A percentile compares a stretch with the other conserved stretches of the same genome.
phyloP scores from a whole-genome alignment of 2,797 vertebrate genomes.

The Microchirus variegatus region DNA sequence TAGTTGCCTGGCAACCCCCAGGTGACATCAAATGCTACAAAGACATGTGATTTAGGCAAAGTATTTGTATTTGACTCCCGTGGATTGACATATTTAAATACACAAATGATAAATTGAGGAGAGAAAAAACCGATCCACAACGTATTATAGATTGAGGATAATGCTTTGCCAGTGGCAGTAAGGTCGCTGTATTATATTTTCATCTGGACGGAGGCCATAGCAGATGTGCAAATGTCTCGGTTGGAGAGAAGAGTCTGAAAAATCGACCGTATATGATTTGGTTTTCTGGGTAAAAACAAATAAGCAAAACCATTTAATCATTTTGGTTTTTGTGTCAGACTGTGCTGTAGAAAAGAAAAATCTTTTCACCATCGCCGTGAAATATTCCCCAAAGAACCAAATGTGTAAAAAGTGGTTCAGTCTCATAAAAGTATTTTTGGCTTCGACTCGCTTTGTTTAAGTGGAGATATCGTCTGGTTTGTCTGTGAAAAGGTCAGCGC shows the following conservation, averaged over 20 bases:
- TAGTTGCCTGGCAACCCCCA: conserved; percentile 5
- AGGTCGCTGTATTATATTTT: conserved; percentile 15
- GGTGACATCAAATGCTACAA: conserved; percentile 6
- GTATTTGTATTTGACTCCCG: neutral
- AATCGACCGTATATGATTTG: neutral
- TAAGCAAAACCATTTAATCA: neutral
- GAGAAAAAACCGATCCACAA: neutral
- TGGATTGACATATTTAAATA: neutral
- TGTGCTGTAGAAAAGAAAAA: too few relatives aligned
- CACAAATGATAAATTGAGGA: neutral
- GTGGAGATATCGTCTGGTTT: too few relatives aligned
- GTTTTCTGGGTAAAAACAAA: neutral
- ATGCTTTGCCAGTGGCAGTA: neutral
- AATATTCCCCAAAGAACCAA: too few relatives aligned
- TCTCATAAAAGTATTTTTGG: too few relatives aligned
- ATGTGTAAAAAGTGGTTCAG: too few relatives aligned
- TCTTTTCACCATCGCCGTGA: too few relatives aligned
- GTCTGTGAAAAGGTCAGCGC: too few relatives aligned
- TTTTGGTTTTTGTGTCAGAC: neutral
- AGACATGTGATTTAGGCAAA: neutral
- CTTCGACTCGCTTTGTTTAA: too few relatives aligned
- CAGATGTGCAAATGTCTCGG: conserved; percentile 11
- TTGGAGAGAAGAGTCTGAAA: neutral
- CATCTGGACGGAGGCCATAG: conserved; percentile 11
- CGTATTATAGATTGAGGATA: neutral